Base-by-base conservation (phyloP, 2,888 invertebrate genomes). In the Cremastinae sp. region DNA sequence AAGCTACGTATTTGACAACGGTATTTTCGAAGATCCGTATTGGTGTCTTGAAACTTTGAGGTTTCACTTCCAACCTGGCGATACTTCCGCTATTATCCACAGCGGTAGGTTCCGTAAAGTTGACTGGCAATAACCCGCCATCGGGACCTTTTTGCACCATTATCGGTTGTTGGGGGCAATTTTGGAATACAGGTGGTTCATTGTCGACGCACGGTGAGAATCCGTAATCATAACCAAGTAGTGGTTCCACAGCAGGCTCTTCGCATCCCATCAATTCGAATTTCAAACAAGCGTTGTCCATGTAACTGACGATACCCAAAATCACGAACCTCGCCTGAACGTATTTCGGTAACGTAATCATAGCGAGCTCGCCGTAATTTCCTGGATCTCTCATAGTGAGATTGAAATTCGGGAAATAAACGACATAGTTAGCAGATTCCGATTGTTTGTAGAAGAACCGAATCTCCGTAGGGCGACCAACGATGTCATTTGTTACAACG, bases 211-310 rank as follows among this genome's bases (percentile, higher is more conserved):
- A 98, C 0, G 97, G 96, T 0, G 97, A 97, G 89, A 96, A 97
- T 76, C 97, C 97, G 82, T 97, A 96, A 88, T 97, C 97, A 86
- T 96, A 98, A 70, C 97, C 97, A 43, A 97, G 90, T n/a, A 97
- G 90, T 1, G 96, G 96, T 83, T 96, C 96, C 22, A 91, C 90
- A 61, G 93, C 92, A 0, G 96, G 96, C 84, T 96, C 97, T 86
- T 98, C 96, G 88, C 98, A 98, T 39, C 98, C 98, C 95, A 98
- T 96, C 56, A 98, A 90, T 90, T 98, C 98, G 86, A 98, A 98
- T 88, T 97, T 97, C 83, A 98, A 91, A 87, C 98, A 98, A 64
- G 98, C 97, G 85, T 98, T 98, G 83, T 97, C 97, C 95, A 98
- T 97, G 86, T 98, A 98, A 87, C 97, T 97, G 0, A 98, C 97